A percentile compares a stretch with the other conserved stretches of the same genome.
Evolutionary conservation across 2,797 vertebrate genomes (phyloP).

Genomic region (Salarias fasciatus): DNA sequence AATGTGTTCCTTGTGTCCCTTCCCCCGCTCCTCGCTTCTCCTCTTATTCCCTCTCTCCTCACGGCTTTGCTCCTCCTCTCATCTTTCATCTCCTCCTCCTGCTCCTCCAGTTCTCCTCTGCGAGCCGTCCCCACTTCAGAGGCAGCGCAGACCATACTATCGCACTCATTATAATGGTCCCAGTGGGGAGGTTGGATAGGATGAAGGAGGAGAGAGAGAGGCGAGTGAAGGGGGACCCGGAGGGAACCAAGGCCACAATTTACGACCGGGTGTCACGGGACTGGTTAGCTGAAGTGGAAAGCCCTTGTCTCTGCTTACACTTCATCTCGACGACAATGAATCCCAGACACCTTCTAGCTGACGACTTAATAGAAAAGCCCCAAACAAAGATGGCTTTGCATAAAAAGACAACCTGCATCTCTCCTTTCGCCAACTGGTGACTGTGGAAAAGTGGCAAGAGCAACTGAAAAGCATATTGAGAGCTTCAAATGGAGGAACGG

Average conservation of each 20-base stretch:
- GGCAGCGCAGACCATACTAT: constrained; percentile 46
- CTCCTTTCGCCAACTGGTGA: background rate
- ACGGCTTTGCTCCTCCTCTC: constrained; percentile 43
- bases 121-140: constrained; percentile 19
- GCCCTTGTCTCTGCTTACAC: constrained; percentile 48
- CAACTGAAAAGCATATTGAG: background rate
- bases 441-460: constrained; percentile 3
- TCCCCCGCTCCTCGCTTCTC: constrained; percentile 40
- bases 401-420: background rate
- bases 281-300: constrained; percentile 58
- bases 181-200: constrained; percentile 55
- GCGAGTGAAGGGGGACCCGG: constrained; percentile 32
- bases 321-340: constrained; percentile 41
- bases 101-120: constrained; percentile 34
- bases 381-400: constrained; percentile 16
- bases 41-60: constrained; percentile 40
- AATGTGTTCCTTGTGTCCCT: constrained; percentile 70
- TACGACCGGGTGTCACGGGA: constrained; percentile 52
- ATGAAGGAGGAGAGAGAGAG: constrained; percentile 52
- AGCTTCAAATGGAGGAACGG: constrained; percentile 13
- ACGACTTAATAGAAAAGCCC: constrained; percentile 15
- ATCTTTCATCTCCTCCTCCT: constrained; percentile 53
- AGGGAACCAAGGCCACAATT: constrained; percentile 52
- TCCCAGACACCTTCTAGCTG: constrained; percentile 23
- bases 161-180: constrained; percentile 70